A percentile compares a stretch with the other conserved stretches of the same genome.
Evolutionary conservation across 2,888 invertebrate species (phyloP).

Genomic region (Odontocolon sp.): DNA sequence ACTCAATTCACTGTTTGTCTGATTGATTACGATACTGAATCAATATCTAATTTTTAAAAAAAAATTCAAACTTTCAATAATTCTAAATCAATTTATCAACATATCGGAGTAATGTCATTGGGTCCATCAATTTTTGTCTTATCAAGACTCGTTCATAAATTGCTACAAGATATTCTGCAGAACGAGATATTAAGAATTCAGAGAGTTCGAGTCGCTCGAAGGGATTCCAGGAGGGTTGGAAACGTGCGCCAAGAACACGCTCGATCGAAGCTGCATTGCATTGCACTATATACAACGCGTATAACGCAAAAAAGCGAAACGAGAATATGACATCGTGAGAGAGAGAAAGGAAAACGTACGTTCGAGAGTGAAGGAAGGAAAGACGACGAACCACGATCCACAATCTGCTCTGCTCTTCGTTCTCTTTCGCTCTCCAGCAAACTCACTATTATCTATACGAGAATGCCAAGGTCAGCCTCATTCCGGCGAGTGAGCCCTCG

Average conservation of each 20-base stretch:
- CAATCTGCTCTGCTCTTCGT: constrained; percentile 42
- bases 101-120: no score
- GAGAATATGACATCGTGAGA: constrained; percentile 50
- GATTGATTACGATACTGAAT: no score
- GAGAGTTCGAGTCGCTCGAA: constrained; percentile 23
- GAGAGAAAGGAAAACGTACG: neutral
- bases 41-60: no score
- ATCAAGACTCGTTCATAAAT: neutral
- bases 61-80: no score
- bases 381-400: constrained; percentile 31
- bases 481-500: constrained; percentile 64
- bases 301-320: constrained; percentile 24
- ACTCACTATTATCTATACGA: constrained; percentile 71
- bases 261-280: constrained; percentile 2
- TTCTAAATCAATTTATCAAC: no score
- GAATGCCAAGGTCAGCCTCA: constrained; percentile 78
- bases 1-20: no score
- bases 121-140: neutral
- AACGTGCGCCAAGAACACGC: constrained; percentile 29
- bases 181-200: constrained; percentile 14
- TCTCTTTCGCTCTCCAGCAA: constrained; percentile 50
- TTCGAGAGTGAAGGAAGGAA: neutral
- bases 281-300: neutral
- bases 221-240: constrained; percentile 7
- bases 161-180: constrained; percentile 7